Percentiles rank a stretch among this genome's conserved stretches.
Conservation (phyloP, 1,140 invertebrate species). For the Grapholita molesta region DNA sequence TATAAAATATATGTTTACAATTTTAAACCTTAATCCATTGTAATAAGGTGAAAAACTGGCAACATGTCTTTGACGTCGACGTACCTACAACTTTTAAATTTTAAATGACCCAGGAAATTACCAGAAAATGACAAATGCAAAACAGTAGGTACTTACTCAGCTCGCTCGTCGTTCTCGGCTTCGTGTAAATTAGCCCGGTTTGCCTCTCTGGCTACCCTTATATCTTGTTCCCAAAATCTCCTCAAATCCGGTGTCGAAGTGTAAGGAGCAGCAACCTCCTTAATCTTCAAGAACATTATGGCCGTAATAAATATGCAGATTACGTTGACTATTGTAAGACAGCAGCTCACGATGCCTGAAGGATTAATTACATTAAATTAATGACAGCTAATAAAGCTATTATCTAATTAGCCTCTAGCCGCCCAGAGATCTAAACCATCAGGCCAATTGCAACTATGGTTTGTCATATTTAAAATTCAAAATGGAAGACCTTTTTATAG, state of each 20-base stretch:
- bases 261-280: constrained; percentile 91
- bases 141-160: constrained; percentile 51
- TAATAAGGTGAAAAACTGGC: too few species aligned
- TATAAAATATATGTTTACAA: too few species aligned
- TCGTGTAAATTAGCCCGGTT: constrained; percentile 75
- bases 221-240: constrained; percentile 89
- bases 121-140: too few species aligned
- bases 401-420: constrained; percentile 4
- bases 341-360: constrained; percentile 85
- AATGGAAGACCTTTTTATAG: too few species aligned
- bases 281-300: constrained; percentile 90
- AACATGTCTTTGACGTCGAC: too few species aligned
- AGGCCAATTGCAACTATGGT: too few species aligned
- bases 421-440: too few species aligned
- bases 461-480: too few species aligned
- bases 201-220: constrained; percentile 84
- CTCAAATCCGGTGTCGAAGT: constrained; percentile 85
- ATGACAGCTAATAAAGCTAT: not conserved
- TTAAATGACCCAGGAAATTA: too few species aligned
- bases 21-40: too few species aligned
- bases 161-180: constrained; percentile 61
- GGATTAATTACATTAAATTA: not conserved
- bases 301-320: constrained; percentile 91
- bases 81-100: too few species aligned
- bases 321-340: constrained; percentile 90